Evolutionary conservation across 2,888 invertebrate species (phyloP).

Genomic region (Panopea generosa): DNA sequence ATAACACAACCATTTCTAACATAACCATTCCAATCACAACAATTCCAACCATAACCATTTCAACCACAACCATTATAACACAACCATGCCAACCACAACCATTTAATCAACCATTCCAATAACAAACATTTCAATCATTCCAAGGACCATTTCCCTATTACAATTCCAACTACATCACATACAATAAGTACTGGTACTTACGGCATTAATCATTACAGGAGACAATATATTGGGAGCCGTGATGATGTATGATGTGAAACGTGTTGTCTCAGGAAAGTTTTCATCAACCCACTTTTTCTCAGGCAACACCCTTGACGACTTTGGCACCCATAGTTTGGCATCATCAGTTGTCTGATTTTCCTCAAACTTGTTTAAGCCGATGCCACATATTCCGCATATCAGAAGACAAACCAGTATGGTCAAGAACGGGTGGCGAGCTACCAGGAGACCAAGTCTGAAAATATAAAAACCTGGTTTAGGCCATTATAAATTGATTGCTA

Average conservation of each 20-base stretch:
- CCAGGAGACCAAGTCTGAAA: slow-evolving; percentile 72
- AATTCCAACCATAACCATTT: too few species aligned
- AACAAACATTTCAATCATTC: too few species aligned
- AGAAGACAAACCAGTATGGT: slow-evolving; percentile 67
- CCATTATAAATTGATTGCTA: too few species aligned
- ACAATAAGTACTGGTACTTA: slow-evolving; percentile 53
- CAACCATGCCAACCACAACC: too few species aligned
- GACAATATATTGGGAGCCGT: slow-evolving; percentile 67
- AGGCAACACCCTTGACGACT: slow-evolving; percentile 68
- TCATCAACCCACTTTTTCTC: slow-evolving; percentile 74
- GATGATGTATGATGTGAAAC: slow-evolving; percentile 71
- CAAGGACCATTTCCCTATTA: too few species aligned
- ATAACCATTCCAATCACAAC: too few species aligned
- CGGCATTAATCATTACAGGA: slow-evolving; percentile 66
- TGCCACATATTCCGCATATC: slow-evolving; percentile 72
- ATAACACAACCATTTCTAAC: too few species aligned
- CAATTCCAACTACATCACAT: too few species aligned
- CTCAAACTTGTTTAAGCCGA: slow-evolving; percentile 75
- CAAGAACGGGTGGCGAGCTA: slow-evolving; percentile 70
- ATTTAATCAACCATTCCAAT: too few species aligned
- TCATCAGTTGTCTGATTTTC: slow-evolving; percentile 72
- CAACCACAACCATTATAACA: too few species aligned
- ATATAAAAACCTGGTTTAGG: slow-evolving; percentile 13
- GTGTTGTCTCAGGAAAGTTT: slow-evolving; percentile 71
- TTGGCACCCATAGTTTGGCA: slow-evolving; percentile 78